Evolutionary conservation across 64 coral and sea anemone genomes (phyloP).

Genomic region (Cladopsammia gracilis): DNA sequence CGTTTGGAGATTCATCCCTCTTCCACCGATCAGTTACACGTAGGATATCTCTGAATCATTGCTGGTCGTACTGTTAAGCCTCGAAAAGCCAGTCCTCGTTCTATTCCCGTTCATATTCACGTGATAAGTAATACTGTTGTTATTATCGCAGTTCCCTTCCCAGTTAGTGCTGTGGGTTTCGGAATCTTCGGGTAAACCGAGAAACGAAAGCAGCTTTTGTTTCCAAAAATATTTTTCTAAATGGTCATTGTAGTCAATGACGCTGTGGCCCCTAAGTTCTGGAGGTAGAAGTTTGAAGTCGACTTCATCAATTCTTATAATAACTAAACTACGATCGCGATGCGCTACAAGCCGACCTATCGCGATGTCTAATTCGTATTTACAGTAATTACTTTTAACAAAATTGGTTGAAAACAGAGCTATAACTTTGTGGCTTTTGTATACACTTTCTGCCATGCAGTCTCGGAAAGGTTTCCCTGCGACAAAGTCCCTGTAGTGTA

Average conservation of each 20-base stretch:
- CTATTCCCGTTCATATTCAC: no score
- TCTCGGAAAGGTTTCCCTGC: conserved; percentile 44
- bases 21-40: no score
- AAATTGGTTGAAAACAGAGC: conserved; percentile 61
- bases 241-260: background rate
- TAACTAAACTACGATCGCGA: background rate
- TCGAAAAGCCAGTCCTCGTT: no score
- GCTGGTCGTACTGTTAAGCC: no score
- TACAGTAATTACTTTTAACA: conserved; percentile 59
- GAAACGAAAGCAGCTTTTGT: background rate
- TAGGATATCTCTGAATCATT: no score
- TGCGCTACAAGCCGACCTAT: background rate
- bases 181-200: background rate
- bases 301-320: conserved; percentile 6
- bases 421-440: conserved; percentile 56
- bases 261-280: background rate
- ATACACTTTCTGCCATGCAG: conserved; percentile 62
- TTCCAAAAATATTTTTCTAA: background rate
- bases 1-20: no score
- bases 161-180: background rate
- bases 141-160: background rate
- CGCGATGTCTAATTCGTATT: conserved; percentile 28
- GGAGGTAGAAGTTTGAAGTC: background rate
- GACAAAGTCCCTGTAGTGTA: conserved; percentile 72
- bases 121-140: background rate